Percentiles rank a stretch among this genome's conserved stretches.
phyloP scores from a whole-genome alignment of 1,140 invertebrate species.

The Plutomurus gul region DNA sequence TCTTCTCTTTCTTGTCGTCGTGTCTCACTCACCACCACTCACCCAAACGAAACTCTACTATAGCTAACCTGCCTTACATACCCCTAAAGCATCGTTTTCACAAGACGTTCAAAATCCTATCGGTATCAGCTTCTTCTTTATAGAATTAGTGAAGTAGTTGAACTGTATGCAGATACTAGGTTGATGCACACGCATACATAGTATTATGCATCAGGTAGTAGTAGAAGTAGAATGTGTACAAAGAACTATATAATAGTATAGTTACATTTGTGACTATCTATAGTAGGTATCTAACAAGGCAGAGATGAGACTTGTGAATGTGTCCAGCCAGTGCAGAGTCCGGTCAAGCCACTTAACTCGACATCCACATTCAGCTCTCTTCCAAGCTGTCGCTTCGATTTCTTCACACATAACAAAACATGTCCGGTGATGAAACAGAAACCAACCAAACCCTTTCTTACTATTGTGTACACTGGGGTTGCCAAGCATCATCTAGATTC shows the following conservation, averaged over 20 bases:
- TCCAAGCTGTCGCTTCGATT: conserved; percentile 33
- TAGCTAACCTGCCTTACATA: background rate
- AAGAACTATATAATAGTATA: too few relatives aligned
- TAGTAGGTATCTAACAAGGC: too few relatives aligned
- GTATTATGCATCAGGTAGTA: too few relatives aligned
- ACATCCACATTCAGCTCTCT: conserved; percentile 14
- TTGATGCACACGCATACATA: too few relatives aligned
- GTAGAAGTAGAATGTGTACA: too few relatives aligned
- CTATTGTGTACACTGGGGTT: background rate
- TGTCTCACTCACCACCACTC: background rate
- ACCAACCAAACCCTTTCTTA: conserved; percentile 33
- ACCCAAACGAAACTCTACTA: background rate
- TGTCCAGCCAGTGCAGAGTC: too few relatives aligned
- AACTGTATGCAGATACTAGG: too few relatives aligned
- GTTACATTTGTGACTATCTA: too few relatives aligned
- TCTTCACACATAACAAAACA: conserved; percentile 37
- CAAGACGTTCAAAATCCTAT: background rate
- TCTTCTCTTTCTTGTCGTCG: background rate
- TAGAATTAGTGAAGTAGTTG: too few relatives aligned
- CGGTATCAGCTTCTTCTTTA: background rate
- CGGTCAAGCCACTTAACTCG: background rate
- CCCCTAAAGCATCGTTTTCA: background rate
- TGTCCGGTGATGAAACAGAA: conserved; percentile 38
- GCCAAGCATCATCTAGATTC: conserved; percentile 13
- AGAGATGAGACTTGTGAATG: background rate